phyloP scores from a whole-genome alignment of 2,113 vertebrate genomes.

The Oryzias melastigma region DNA sequence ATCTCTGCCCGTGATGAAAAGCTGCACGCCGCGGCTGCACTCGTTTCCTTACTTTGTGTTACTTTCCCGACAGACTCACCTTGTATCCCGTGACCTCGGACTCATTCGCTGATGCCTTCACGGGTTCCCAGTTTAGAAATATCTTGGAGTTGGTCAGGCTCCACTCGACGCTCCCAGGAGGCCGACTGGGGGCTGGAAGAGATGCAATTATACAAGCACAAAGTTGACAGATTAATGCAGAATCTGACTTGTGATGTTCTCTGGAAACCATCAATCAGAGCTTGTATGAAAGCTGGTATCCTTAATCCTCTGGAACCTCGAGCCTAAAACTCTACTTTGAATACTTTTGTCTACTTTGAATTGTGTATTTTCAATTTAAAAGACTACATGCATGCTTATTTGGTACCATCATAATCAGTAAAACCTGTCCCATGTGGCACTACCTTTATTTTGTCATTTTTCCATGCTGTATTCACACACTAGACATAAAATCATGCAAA shows the following conservation, averaged over 20 bases:
- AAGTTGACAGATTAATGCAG: conserved; percentile 25
- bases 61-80: conserved; percentile 73
- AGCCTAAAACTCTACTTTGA: too few species aligned
- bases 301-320: too few species aligned
- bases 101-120: conserved; percentile 90
- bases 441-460: too few species aligned
- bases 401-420: too few species aligned
- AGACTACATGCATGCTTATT: too few species aligned
- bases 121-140: conserved; percentile 88
- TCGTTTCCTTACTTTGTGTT: conserved; percentile 48
- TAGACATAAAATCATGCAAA: too few species aligned
- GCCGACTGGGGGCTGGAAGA: conserved; percentile 85
- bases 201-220: conserved; percentile 50
- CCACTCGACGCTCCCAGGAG: conserved; percentile 86
- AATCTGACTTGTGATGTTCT: conserved; percentile 1
- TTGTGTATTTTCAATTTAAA: too few species aligned
- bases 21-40: conserved; percentile 39
- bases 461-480: too few species aligned
- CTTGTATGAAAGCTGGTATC: conserved; percentile 3
- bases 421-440: too few species aligned
- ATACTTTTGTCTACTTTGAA: too few species aligned
- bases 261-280: conserved; percentile 3
- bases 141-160: conserved; percentile 87
- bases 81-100: conserved; percentile 91
- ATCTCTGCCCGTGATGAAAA: conserved; percentile 55